These are phyloP conservation scores for Enhydra lutris DNA, from an alignment of 2,113 vertebrate genomes.

Conservation along the genomic window DNA sequence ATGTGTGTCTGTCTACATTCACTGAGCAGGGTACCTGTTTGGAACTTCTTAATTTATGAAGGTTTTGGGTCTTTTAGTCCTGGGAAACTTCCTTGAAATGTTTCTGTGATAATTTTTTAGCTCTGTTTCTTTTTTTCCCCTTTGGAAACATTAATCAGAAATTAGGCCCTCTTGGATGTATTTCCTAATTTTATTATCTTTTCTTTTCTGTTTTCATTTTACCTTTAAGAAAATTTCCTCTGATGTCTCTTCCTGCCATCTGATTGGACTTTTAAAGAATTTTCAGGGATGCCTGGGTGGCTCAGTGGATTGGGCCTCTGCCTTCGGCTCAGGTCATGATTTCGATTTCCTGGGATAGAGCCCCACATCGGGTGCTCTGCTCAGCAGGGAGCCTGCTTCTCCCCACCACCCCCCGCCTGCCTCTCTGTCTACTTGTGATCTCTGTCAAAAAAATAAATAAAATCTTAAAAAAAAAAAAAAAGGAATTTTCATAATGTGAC, in stretches of 20 bases:
- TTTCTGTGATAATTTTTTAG: not conserved
- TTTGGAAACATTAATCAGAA: not conserved
- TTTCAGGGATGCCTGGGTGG: not conserved
- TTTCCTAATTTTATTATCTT: not conserved
- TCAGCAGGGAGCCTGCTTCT: too few relatives aligned
- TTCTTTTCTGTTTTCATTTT: not conserved
- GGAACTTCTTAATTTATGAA: not conserved
- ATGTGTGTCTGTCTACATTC: not conserved
- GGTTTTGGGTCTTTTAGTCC: not conserved
- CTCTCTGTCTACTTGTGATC: too few relatives aligned
- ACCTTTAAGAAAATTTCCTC: constrained; percentile 12
- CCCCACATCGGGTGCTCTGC: too few relatives aligned
- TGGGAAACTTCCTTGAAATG: constrained; percentile 3
- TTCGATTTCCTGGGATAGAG: too few relatives aligned
- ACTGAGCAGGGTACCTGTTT: not conserved
- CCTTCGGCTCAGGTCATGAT: too few relatives aligned
- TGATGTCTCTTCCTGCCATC: not conserved
- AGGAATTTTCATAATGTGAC: too few relatives aligned
- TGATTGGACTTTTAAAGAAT: not conserved
- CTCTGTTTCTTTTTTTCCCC: not conserved
- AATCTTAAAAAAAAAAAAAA: too few relatives aligned
- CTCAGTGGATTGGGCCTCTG: too few relatives aligned
- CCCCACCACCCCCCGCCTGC: too few relatives aligned
- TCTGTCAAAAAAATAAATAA: too few relatives aligned
- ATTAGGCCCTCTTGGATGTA: not conserved